Percentiles rank a stretch among this genome's conserved stretches.
Evolutionary conservation across 2,888 invertebrate species (phyloP).

Genomic region (Heliconius charithonia): DNA sequence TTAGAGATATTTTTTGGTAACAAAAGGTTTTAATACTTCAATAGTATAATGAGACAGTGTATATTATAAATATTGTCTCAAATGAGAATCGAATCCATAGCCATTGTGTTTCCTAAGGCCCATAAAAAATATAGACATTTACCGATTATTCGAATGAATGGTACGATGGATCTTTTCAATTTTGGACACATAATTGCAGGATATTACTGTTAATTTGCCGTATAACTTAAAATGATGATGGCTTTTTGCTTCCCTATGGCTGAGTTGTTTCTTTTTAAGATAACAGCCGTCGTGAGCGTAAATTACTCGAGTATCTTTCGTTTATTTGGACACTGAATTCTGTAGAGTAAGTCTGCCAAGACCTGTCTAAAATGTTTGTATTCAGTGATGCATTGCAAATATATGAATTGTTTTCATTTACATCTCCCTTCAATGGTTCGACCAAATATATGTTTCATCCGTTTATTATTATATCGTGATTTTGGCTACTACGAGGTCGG

Average conservation of each 20-base stretch:
- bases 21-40: background rate
- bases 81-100: background rate
- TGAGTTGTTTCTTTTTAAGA: slow-evolving; percentile 8
- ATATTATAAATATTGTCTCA: background rate
- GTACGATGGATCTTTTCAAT: background rate
- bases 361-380: slow-evolving; percentile 2
- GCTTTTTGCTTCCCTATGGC: slow-evolving; percentile 20
- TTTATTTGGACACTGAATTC: slow-evolving; percentile 19
- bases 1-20: background rate
- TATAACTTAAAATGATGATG: slow-evolving; percentile 28
- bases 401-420: background rate
- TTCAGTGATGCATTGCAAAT: background rate
- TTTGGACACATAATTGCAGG: slow-evolving; percentile 19
- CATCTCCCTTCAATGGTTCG: too few relatives aligned
- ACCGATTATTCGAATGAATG: background rate
- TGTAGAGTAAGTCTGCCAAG: background rate
- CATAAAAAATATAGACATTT: background rate
- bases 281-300: slow-evolving; percentile 14
- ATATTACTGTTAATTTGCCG: slow-evolving; percentile 30
- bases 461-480: background rate
- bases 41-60: too few relatives aligned
- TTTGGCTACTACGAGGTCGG: background rate
- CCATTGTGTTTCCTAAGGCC: background rate
- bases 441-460: too few relatives aligned
- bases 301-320: slow-evolving; percentile 24